These are phyloP conservation scores for Ennomos fuscantarius DNA, from an alignment of 2,888 invertebrate genomes.

Conservation along the genomic window DNA sequence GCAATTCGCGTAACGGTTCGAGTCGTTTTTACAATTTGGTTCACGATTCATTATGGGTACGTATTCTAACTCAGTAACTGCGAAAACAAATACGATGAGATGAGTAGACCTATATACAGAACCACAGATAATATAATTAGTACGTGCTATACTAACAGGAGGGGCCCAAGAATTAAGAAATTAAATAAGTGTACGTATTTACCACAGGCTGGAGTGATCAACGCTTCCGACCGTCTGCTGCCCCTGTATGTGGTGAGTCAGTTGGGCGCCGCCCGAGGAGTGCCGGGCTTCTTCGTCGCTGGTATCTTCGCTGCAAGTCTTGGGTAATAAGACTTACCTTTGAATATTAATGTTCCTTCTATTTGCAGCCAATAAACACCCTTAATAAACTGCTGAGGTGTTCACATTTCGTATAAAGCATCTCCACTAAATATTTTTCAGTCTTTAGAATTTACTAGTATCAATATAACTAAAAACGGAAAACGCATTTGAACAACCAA, in stretches of 20 bases:
- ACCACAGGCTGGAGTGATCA: slow-evolving; percentile 86
- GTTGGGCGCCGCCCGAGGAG: slow-evolving; percentile 89
- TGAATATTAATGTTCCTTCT: background rate
- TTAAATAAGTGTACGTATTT: slow-evolving; percentile 18
- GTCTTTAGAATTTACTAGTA: too few relatives aligned
- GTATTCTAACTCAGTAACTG: background rate
- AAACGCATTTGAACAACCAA: slow-evolving; percentile 9
- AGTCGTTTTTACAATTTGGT: background rate
- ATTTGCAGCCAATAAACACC: too few relatives aligned
- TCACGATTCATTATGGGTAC: slow-evolving; percentile 15
- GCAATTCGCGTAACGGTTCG: slow-evolving; percentile 30
- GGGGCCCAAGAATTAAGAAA: background rate
- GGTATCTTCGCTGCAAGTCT: slow-evolving; percentile 98
- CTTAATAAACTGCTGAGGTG: too few relatives aligned
- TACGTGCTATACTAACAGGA: background rate
- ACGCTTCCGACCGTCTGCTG: slow-evolving; percentile 91
- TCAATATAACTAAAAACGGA: background rate
- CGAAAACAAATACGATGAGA: too few relatives aligned
- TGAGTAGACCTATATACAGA: too few relatives aligned
- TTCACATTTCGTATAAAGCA: background rate
- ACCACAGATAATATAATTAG: too few relatives aligned
- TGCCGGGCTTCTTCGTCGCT: slow-evolving; percentile 97
- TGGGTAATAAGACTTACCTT: slow-evolving; percentile 85
- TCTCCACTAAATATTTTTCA: background rate
- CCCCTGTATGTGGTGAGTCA: slow-evolving; percentile 95